Percentiles rank a stretch among this genome's conserved stretches.
phyloP scores from a whole-genome alignment of 2,888 invertebrate genomes.

The Labia minor region DNA sequence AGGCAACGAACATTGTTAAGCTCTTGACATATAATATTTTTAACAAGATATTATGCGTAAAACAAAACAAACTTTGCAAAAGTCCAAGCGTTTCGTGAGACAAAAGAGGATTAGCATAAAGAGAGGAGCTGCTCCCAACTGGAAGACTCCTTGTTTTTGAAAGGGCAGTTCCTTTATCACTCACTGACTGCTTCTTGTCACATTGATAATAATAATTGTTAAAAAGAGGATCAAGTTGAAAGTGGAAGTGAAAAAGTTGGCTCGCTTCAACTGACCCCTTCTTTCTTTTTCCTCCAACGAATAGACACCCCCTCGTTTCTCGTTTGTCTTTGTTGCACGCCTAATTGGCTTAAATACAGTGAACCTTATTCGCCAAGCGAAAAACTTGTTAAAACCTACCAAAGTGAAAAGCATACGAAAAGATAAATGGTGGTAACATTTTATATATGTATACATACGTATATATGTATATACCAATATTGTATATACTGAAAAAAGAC shows the following conservation, averaged over 20 bases:
- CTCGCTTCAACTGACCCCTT: not conserved
- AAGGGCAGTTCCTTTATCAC: not conserved
- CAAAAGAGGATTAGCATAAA: not conserved
- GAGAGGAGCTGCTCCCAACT: not conserved
- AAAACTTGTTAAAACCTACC: slow-evolving; percentile 7
- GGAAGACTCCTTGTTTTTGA: not conserved
- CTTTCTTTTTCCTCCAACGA: not conserved
- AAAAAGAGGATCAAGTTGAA: slow-evolving; percentile 3
- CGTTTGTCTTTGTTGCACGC: slow-evolving; percentile 8
- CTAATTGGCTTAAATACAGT: slow-evolving; percentile 13
- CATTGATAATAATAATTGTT: not conserved
- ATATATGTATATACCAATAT: too few relatives aligned
- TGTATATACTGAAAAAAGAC: not conserved
- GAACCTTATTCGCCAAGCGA: slow-evolving; percentile 1
- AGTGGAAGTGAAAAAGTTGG: slow-evolving; percentile 9
- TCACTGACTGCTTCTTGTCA: not conserved
- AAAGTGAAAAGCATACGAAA: not conserved
- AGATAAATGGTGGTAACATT: slow-evolving; percentile 1
- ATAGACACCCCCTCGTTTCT: not conserved
- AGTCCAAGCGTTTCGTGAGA: not conserved
- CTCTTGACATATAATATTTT: slow-evolving; percentile 13
- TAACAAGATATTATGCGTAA: slow-evolving; percentile 7
- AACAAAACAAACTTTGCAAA: slow-evolving; percentile 13
- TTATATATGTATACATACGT: too few relatives aligned
- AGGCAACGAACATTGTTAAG: slow-evolving; percentile 8